A percentile compares a stretch with the other conserved stretches of the same genome.
phyloP scores from a whole-genome alignment of 2,113 vertebrate genomes.

The Actinemys pallida region DNA sequence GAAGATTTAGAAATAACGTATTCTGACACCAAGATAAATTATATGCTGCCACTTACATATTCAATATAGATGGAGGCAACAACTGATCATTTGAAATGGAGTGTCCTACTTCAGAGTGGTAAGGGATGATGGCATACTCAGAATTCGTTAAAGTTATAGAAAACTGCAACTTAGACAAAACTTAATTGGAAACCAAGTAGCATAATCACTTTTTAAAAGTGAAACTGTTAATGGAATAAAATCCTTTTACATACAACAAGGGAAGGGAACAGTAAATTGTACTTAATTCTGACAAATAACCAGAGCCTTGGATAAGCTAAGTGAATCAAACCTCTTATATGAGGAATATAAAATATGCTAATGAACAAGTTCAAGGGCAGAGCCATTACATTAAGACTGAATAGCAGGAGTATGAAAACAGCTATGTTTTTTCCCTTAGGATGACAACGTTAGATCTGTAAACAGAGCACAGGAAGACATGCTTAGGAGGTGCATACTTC shows the following conservation, averaged over 20 bases:
- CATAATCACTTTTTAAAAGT: background rate
- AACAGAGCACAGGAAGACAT: background rate
- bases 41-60: background rate
- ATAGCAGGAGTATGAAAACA: slow-evolving; percentile 15
- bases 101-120: background rate
- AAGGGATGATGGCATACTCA: background rate
- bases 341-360: slow-evolving; percentile 14
- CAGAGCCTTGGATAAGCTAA: background rate
- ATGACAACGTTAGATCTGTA: slow-evolving; percentile 22
- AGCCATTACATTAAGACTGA: slow-evolving; percentile 35
- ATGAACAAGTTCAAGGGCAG: slow-evolving; percentile 45
- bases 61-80: background rate
- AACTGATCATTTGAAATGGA: slow-evolving; percentile 9
- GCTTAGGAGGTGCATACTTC: slow-evolving; percentile 29
- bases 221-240: slow-evolving; percentile 6
- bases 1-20: background rate
- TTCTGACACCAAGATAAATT: background rate
- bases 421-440: background rate
- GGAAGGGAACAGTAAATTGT: background rate
- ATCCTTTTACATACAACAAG: background rate
- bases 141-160: background rate
- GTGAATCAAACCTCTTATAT: background rate
- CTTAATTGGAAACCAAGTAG: background rate
- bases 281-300: slow-evolving; percentile 6
- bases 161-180: background rate